Evolutionary conservation across 2,888 invertebrate species (phyloP).

Genomic region (Pterobdella sp.): DNA sequence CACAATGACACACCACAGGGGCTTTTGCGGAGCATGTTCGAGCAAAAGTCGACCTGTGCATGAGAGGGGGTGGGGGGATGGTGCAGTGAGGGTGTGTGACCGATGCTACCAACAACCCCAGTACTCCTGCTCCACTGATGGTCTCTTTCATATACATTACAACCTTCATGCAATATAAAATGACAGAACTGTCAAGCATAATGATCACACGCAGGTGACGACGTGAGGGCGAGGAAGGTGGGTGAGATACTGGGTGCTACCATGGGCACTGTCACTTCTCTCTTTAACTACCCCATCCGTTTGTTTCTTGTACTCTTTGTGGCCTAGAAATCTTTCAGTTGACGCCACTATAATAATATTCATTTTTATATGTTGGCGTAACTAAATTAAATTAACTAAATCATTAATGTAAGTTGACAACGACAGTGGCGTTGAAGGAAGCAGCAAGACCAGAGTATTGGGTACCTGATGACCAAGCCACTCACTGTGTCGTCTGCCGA

Average conservation of each 20-base stretch:
- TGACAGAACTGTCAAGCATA: neutral
- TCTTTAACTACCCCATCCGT: slow-evolving; percentile 68
- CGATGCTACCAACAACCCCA: slow-evolving; percentile 55
- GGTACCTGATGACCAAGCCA: slow-evolving; percentile 67
- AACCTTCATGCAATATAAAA: neutral
- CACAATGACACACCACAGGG: too few species aligned
- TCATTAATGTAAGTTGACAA: slow-evolving; percentile 1
- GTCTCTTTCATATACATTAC: neutral
- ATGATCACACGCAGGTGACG: neutral
- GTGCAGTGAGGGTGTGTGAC: slow-evolving; percentile 68
- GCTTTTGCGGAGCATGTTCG: slow-evolving; percentile 69
- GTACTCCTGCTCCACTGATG: neutral
- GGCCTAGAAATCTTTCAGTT: neutral
- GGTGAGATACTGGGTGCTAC: slow-evolving; percentile 68
- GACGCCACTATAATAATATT: slow-evolving; percentile 14
- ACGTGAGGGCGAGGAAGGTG: slow-evolving; percentile 43
- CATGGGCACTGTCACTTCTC: slow-evolving; percentile 63
- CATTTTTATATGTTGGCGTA: neutral
- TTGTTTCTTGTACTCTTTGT: slow-evolving; percentile 38
- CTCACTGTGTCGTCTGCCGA: slow-evolving; percentile 62
- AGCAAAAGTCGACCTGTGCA: slow-evolving; percentile 64
- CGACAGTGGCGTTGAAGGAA: slow-evolving; percentile 50
- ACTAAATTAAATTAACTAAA: neutral
- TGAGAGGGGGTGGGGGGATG: slow-evolving; percentile 62
- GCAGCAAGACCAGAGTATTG: slow-evolving; percentile 70